Percentiles rank a stretch among this genome's conserved stretches.
Conservation (phyloP, 1,140 invertebrate species). For the Rhagoletis pomonella region DNA sequence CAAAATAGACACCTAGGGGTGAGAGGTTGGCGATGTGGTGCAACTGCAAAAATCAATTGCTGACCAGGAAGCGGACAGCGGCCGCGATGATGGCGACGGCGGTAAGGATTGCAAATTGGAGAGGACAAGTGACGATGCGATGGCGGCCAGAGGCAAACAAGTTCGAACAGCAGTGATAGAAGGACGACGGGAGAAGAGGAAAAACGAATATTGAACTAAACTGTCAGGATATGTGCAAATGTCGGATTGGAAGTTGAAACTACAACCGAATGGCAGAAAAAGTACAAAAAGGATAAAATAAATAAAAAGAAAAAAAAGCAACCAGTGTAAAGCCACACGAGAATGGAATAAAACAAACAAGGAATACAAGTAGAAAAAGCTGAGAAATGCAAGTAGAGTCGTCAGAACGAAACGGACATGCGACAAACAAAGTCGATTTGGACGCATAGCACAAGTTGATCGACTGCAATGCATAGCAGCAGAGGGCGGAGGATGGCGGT, state of each 20-base stretch:
- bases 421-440: constrained; percentile 21
- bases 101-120: neutral
- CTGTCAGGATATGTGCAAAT: constrained; percentile 40
- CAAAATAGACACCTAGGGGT: constrained; percentile 34
- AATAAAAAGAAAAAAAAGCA: constrained; percentile 26
- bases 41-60: constrained; percentile 54
- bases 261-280: neutral
- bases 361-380: neutral
- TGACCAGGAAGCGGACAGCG: constrained; percentile 41
- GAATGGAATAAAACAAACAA: constrained; percentile 25
- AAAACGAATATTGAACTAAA: constrained; percentile 38
- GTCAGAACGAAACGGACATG: neutral
- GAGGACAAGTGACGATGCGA: constrained; percentile 1
- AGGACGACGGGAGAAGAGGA: neutral
- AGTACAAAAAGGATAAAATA: constrained; percentile 33
- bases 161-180: neutral
- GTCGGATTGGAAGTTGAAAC: constrained; percentile 40
- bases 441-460: neutral
- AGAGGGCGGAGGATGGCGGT: neutral
- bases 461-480: neutral
- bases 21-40: neutral
- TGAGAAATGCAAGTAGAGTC: neutral
- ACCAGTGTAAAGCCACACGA: neutral
- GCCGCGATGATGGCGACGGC: neutral
- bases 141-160: neutral